Evolutionary conservation across 2,888 invertebrate species (phyloP), one percentile per base, ranked within the genome.

Genomic region (Melikaiella ostensackeni): DNA sequence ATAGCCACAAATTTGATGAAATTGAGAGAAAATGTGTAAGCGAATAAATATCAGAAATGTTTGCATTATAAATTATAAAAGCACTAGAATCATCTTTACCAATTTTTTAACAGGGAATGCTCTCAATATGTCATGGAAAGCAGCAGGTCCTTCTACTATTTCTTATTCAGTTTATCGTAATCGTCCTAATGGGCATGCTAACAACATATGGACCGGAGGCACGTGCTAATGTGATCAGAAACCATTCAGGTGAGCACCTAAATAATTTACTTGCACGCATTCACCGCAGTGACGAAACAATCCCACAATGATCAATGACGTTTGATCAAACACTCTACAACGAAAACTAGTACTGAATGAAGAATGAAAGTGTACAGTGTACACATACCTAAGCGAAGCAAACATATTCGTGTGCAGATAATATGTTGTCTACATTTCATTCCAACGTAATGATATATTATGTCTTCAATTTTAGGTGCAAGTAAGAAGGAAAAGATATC

Each of bases 101-200:
- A n/a, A n/a, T 46, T 70, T 42, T 50, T 57, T 19, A 33, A 19
- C 81, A 87, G 87, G 83, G 76, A 78, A 87, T 87, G 86, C 82
- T 84, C 62, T 78, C 80, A 7, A 24, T 78, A 35, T 77, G 75
- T 63, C 79, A 79, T 13, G 79, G 78, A 35, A 90, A 88, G 81
- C 87, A 86, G 81, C 88, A 89, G 81, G 86, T 92, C 89, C 85
- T 92, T 81, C 89, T 90, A 84, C 91, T 93, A 81, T 90, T 93
- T 86, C 86, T 91, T 84, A 89, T 93, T 85, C 92, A 93, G 91
- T 90, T 93, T 88, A 87, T 92, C 84, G 87, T 93, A 84, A 90
- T 93, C 83, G 91, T 91, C 82, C 87, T 93, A 85, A 93, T 92
- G 90, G 93, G 92, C 86, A 84, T 92, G 86, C 89, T 92, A 89